Percentiles rank a stretch among this genome's conserved stretches.
Conservation (phyloP, 2,888 invertebrate species). For the Pristionchus maxplancki region DNA sequence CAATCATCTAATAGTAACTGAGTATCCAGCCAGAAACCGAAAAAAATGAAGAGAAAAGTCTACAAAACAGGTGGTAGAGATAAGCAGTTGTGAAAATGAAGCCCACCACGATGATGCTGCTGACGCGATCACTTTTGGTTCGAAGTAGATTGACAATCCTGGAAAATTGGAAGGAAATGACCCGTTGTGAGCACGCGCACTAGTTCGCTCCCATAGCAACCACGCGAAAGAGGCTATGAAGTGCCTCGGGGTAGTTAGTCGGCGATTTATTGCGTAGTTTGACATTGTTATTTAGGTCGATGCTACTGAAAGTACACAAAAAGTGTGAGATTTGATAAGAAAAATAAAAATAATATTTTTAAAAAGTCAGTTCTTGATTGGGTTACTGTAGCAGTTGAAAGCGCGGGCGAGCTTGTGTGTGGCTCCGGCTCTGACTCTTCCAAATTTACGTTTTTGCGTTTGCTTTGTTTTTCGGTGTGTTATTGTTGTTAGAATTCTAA, state of each 20-base stretch:
- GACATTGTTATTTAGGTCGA: neutral
- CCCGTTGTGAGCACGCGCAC: neutral
- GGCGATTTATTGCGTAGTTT: neutral
- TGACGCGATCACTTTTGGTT: neutral
- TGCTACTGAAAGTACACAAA: neutral
- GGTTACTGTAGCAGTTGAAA: conserved; percentile 10
- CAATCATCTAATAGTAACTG: too few species aligned
- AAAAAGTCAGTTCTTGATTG: conserved; percentile 12
- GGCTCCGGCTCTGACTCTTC: conserved; percentile 46
- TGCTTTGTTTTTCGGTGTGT: neutral
- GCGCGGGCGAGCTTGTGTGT: neutral
- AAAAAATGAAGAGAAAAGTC: neutral
- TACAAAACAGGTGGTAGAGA: neutral
- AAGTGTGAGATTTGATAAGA: neutral
- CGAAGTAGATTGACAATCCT: neutral
- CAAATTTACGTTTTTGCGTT: conserved; percentile 52
- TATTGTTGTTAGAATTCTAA: neutral
- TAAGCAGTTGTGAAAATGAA: too few species aligned
- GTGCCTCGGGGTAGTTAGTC: neutral
- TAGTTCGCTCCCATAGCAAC: too few species aligned
- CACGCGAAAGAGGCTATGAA: neutral
- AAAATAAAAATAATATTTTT: neutral
- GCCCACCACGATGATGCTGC: neutral
- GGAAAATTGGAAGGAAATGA: neutral
- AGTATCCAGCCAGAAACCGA: too few species aligned